phyloP scores from a whole-genome alignment of 1,140 invertebrate species.

The Drosophila repleta region DNA sequence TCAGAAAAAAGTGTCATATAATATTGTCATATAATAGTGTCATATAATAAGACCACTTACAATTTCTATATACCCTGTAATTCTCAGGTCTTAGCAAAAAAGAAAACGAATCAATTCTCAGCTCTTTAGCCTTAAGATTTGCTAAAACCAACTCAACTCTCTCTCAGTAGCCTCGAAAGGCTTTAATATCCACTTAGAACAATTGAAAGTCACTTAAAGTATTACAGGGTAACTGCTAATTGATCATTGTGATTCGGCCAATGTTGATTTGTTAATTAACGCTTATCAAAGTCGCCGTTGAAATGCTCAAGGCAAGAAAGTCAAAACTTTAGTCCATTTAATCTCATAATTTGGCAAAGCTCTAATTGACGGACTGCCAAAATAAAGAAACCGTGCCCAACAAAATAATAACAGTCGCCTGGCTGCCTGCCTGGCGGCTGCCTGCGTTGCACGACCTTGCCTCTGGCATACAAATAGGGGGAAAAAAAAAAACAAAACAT shows the following conservation, averaged over 20 bases:
- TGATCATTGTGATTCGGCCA: neutral
- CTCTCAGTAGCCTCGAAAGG: no score
- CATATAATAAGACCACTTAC: no score
- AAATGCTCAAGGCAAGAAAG: slow-evolving; percentile 46
- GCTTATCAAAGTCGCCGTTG: slow-evolving; percentile 43
- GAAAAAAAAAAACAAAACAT: neutral
- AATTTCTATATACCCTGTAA: no score
- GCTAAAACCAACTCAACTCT: no score
- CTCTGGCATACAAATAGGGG: slow-evolving; percentile 42
- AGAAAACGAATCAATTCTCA: no score
- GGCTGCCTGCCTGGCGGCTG: no score
- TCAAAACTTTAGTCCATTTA: slow-evolving; percentile 29
- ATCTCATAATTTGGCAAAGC: slow-evolving; percentile 28
- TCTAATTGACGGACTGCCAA: slow-evolving; percentile 37
- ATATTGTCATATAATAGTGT: no score
- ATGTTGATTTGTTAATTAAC: slow-evolving; percentile 15
- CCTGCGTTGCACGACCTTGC: slow-evolving; percentile 28
- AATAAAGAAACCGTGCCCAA: slow-evolving; percentile 33
- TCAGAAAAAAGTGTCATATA: no score
- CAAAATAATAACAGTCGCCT: neutral
- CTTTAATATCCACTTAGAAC: no score
- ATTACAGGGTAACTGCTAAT: slow-evolving; percentile 19
- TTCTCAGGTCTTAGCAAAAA: no score
- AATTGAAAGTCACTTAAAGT: neutral
- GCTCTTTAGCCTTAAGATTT: no score